Conservation (phyloP, 2,888 invertebrate species). For the Trachelus stipa region DNA sequence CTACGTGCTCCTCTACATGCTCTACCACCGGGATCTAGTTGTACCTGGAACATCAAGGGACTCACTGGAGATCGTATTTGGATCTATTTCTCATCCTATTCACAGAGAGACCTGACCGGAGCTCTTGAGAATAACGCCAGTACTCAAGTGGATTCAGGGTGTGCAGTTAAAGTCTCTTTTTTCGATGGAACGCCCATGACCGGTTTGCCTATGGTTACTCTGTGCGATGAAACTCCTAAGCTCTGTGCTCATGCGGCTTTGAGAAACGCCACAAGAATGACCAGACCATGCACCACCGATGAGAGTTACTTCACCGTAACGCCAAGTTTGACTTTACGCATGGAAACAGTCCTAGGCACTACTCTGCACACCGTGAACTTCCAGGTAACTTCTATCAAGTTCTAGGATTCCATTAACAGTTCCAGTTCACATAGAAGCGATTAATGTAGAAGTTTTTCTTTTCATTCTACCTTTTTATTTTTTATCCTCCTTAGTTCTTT, state of each 20-base stretch:
- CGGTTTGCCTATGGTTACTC: slow-evolving; percentile 52
- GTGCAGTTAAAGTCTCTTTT: slow-evolving; percentile 55
- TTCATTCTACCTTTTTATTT: slow-evolving; percentile 13
- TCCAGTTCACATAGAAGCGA: slow-evolving; percentile 3
- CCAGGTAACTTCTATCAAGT: slow-evolving; percentile 42
- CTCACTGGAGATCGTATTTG: slow-evolving; percentile 84
- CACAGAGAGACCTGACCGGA: slow-evolving; percentile 78
- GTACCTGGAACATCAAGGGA: slow-evolving; percentile 87
- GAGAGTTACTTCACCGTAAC: slow-evolving; percentile 82
- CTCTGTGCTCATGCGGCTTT: slow-evolving; percentile 86
- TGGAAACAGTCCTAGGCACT: slow-evolving; percentile 70
- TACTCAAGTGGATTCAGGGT: slow-evolving; percentile 34
- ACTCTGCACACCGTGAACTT: slow-evolving; percentile 78
- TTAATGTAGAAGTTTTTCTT: slow-evolving; percentile 5
- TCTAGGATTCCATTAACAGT: not conserved
- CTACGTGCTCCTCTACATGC: slow-evolving; percentile 86
- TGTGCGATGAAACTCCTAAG: slow-evolving; percentile 76
- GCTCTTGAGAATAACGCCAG: slow-evolving; percentile 59
- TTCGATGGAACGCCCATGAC: slow-evolving; percentile 59
- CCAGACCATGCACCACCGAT: slow-evolving; percentile 81
- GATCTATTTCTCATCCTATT: slow-evolving; percentile 89
- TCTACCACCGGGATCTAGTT: slow-evolving; percentile 86
- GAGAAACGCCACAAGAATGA: slow-evolving; percentile 78
- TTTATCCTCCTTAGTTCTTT: slow-evolving; percentile 7
- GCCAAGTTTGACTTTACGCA: slow-evolving; percentile 55